Evolutionary conservation across 2,113 vertebrate genomes (phyloP), one percentile per base, ranked within the genome.

Genomic region (Cyphomyrus discorhynchus): DNA sequence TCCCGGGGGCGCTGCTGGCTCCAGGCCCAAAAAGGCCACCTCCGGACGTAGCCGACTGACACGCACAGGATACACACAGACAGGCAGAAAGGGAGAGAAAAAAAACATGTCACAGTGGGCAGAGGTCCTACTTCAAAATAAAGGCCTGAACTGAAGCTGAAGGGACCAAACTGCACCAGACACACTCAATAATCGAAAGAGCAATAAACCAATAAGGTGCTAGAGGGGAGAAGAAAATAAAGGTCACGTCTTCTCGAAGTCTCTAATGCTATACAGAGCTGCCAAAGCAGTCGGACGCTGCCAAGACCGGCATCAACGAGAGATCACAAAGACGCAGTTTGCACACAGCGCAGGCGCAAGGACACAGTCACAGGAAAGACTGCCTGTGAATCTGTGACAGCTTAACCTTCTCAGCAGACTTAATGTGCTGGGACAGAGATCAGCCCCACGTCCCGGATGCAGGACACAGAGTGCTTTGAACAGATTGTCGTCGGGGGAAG

Each of bases 11-110:
- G n/a, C 66, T 93, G 86, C 94, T 66, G 91, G 93, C 92, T 91
- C 93, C 93, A n/a, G 97, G 87, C 80, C 98, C 97, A 91, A 99
- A 99, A 90, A 98, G 92, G 53, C 94, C 66, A 2, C 96, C 96
- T 1, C 94, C 91, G n/a, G 97, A 93, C 17, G 97, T 92, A 0
- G 96, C 90, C 7, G 97, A 92, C 86, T 94, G 96, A 92, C 93
- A 45, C 15, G 11, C 85, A 15, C 5, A 66, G 13, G n/a, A 2
- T 2, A 46, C 5, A 88, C 53, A 92, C 31, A 1, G 42, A 50
- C 11, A 87, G 21, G 19, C 0, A 90, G 19, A 62, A 0, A 56
- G 19, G 24, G 53, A 21, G 50, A 5, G 50, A 15, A 13, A 3
- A 74, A 3, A 1, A 4, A 53, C 24, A n/a, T 8, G 21, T 46